Conservation (phyloP, 2,888 invertebrate species). For the Hetaerina titia region DNA sequence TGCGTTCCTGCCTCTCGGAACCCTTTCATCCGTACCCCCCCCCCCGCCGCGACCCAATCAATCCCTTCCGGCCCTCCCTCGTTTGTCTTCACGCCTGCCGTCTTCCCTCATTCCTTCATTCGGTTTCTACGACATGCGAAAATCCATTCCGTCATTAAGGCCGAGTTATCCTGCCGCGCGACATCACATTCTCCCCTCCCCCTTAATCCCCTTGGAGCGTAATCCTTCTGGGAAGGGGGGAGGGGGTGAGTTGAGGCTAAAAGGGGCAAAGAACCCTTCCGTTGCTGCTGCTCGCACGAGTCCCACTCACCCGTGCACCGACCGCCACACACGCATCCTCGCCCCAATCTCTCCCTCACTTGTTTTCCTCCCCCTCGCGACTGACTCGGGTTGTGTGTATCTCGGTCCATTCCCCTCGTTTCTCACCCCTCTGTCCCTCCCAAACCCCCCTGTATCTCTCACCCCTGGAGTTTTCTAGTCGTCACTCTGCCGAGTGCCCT, state of each 20-base stretch:
- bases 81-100: conserved; percentile 31
- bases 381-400: background rate
- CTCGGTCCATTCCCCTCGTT: background rate
- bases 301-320: background rate
- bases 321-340: background rate
- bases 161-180: conserved; percentile 45
- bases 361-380: background rate
- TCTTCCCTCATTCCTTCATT: background rate
- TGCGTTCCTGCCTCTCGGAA: background rate
- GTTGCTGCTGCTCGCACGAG: background rate
- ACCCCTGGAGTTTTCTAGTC: background rate
- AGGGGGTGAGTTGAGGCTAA: no score
- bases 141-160: conserved; percentile 66
- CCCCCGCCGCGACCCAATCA: background rate
- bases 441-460: background rate
- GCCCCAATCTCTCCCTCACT: background rate
- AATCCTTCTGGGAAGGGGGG: background rate
- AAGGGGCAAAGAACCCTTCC: background rate
- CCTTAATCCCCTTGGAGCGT: background rate
- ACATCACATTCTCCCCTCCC: background rate
- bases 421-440: background rate
- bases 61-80: background rate
- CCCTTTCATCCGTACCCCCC: background rate
- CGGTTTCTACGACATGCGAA: conserved; percentile 35
- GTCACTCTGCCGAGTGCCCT: no score